Evolutionary conservation across 2,797 vertebrate species (phyloP).

Genomic region (Typhlichthys subterraneus): DNA sequence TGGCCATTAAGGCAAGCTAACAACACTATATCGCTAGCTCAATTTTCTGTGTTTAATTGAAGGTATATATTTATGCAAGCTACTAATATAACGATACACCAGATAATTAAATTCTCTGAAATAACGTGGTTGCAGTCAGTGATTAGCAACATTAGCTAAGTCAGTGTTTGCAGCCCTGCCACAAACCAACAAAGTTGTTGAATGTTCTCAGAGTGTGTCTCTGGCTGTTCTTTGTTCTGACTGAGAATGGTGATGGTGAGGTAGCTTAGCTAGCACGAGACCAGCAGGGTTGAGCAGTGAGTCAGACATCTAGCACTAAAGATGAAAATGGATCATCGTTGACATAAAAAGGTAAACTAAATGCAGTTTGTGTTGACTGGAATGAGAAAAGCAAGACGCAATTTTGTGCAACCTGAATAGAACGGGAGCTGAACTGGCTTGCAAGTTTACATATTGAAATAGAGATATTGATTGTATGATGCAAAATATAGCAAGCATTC

Average conservation of each 20-base stretch:
- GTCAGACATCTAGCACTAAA: conserved; percentile 21
- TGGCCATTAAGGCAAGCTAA: conserved; percentile 28
- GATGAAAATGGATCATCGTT: conserved; percentile 4
- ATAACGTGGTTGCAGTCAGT: conserved; percentile 37
- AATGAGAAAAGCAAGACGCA: background rate
- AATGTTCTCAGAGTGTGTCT: conserved; percentile 65
- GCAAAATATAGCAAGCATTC: background rate
- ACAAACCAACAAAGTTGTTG: conserved; percentile 68
- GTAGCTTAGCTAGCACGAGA: conserved; percentile 62
- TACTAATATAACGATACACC: background rate
- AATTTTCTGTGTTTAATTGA: conserved; percentile 11
- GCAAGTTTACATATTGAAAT: conserved; percentile 2
- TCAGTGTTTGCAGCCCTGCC: conserved; percentile 48
- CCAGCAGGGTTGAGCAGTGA: conserved; percentile 26
- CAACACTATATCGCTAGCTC: conserved; percentile 12
- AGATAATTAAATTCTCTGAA: background rate
- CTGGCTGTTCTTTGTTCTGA: conserved; percentile 77
- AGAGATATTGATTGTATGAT: background rate
- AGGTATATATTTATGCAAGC: conserved; percentile 10
- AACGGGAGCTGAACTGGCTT: conserved; percentile 28
- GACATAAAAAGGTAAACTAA: conserved; percentile 13
- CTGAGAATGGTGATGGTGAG: conserved; percentile 48
- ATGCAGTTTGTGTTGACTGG: conserved; percentile 6
- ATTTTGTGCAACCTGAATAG: background rate
- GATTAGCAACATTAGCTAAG: conserved; percentile 62